Base-by-base conservation (phyloP, 2,113 vertebrate species). In the Tyrannus savana region DNA sequence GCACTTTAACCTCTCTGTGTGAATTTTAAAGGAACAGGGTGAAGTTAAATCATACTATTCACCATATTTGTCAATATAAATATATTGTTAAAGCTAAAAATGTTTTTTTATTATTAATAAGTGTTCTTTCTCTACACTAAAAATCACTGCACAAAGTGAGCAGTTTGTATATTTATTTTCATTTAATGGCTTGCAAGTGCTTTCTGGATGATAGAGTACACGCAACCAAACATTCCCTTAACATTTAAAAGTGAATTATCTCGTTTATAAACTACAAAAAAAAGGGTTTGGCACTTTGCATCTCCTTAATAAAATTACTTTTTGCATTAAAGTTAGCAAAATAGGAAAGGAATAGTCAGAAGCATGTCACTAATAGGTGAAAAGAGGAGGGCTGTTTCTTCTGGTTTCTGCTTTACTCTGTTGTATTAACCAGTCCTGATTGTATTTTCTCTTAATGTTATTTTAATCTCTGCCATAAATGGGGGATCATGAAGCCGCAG, bases 391-490 rank as follows among this genome's bases (percentile, higher is more conserved):
- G 15, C 10, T 24, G 7, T 84, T 84, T 79, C 14, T 83, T 68
- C 23, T 55, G 37, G 8, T 46, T 25, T 62, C 46, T 66, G 3
- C 42, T 85, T 73, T 59, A 22, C 58, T 96, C 37, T 79, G 46
- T 52, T 39, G 22, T 53, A 31, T 67, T 77, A 60, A 74, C 28
- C 59, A 74, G 39, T 50, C 28, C 33, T 63, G 21, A 28, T 8
- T 35, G 17, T 77, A 12, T 80, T 83, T 85, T 87, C 25, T 80
- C 39, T 66, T 60, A 50, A 62, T 67, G 82, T 75, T 95, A 30
- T 80, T 94, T 91, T 93, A 83, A 67, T 84, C 63, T 55, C 72
- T 55, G 9, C 72, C 47, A 31, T 88, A 90, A 80, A 92, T 78
- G 56, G 47, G 19, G 39, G 47, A 63, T 59, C 42, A 23, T 16